Evolutionary conservation across 2,113 vertebrate genomes (phyloP).

Genomic region (Artemisiospiza belli): DNA sequence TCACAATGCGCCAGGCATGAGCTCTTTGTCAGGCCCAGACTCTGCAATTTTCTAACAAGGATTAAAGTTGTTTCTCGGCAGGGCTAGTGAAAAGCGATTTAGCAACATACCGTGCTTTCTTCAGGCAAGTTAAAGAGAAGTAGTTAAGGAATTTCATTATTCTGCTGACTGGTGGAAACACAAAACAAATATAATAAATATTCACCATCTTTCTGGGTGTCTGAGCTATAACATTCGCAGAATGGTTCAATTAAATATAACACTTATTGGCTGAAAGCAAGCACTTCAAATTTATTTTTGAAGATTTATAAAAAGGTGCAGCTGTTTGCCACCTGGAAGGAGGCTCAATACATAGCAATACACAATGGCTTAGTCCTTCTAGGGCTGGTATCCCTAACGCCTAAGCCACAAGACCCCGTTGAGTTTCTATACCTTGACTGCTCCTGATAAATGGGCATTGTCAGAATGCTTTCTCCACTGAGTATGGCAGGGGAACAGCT

Average conservation of each 20-base stretch:
- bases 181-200: constrained; percentile 83
- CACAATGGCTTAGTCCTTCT: constrained; percentile 72
- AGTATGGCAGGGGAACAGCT: constrained; percentile 52
- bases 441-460: constrained; percentile 66
- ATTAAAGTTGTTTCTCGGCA: constrained; percentile 85
- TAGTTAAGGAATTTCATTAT: constrained; percentile 85
- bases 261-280: constrained; percentile 56
- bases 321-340: constrained; percentile 81
- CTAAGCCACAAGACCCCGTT: constrained; percentile 65
- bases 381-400: constrained; percentile 66
- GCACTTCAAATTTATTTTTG: constrained; percentile 70
- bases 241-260: constrained; percentile 71
- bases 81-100: constrained; percentile 82
- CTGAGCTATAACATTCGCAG: constrained; percentile 57
- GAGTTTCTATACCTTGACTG: constrained; percentile 44
- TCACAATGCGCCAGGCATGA: constrained; percentile 82
- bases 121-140: constrained; percentile 82
- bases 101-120: constrained; percentile 84
- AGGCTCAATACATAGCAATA: constrained; percentile 75
- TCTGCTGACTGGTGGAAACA: constrained; percentile 65
- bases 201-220: constrained; percentile 57
- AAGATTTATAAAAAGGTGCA: constrained; percentile 74
- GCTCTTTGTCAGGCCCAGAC: constrained; percentile 85
- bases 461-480: constrained; percentile 65
- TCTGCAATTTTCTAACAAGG: constrained; percentile 88